Evolutionary conservation across 92 coral and sea anemone genomes (phyloP).

Genomic region (Umimayanthus kanabou): DNA sequence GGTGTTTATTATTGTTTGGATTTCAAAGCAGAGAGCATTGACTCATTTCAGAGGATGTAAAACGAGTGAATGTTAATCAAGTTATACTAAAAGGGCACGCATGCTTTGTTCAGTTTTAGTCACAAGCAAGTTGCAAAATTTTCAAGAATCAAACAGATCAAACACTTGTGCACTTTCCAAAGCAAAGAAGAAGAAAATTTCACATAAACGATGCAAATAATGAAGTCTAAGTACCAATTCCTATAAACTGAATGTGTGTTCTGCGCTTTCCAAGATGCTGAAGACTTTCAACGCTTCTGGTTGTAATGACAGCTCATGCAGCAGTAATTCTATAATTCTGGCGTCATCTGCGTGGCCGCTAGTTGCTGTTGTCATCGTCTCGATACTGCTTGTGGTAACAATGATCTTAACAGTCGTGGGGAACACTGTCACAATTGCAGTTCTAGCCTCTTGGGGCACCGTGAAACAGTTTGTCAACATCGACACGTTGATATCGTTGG

Average conservation of each 20-base stretch:
- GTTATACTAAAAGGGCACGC: neutral
- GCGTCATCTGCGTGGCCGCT: conserved; percentile 33
- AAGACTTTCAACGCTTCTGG: neutral
- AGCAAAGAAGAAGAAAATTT: no score
- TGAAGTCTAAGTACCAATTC: neutral
- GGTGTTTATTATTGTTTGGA: conserved; percentile 4
- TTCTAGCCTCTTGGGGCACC: conserved; percentile 57
- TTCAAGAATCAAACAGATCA: neutral
- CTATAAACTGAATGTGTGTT: neutral
- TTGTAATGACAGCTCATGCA: neutral
- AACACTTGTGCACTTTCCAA: no score
- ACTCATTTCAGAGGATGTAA: neutral
- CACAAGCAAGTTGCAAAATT: neutral
- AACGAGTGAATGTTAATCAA: neutral
- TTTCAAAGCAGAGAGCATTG: neutral
- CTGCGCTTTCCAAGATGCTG: conserved; percentile 1
- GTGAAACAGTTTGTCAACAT: conserved; percentile 55
- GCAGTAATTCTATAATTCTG: neutral
- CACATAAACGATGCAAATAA: no score
- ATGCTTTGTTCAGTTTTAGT: neutral
- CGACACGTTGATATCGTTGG: conserved; percentile 64
- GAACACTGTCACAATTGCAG: conserved; percentile 64
- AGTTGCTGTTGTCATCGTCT: conserved; percentile 43
- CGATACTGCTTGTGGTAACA: conserved; percentile 45
- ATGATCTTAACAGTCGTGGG: conserved; percentile 61